Evolutionary conservation across 1,140 invertebrate genomes (phyloP), one percentile per base, ranked within the genome.

Genomic region (Ostrea denselamellosa): DNA sequence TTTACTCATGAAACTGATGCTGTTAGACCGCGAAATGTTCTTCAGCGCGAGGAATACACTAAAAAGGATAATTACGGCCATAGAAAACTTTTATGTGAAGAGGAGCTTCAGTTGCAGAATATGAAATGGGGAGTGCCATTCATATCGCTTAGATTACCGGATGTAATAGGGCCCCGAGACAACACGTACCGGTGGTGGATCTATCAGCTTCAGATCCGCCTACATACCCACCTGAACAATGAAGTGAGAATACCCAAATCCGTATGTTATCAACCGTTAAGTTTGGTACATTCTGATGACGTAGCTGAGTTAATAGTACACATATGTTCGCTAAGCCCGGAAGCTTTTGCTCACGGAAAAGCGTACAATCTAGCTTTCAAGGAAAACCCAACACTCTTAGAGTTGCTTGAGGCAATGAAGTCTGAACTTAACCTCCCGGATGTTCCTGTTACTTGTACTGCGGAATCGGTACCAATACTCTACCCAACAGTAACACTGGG

Each of bases 141-240:
- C 89, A 87, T 96, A 17, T 92, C 95, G 28, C 90, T 96, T 2
- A 91, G 95, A 44, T 91, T 96, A 68, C 95, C 95, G 0, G 95
- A 96, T 89, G 95, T 96, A 1, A 90, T 96, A 53, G 95, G 95
- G 44, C 94, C 95, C 54, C 88, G 95, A 44, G 95, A 96, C 88
- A 95, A 93, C 52, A 96, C 95, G 0, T 92, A 95, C 86, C 88
- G 95, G 8, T 95, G 93, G 92, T 96, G 95, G 95, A 93, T 95
- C 2, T 96, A 96, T 91, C 95, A 95, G 86, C 71, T 95, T 58
- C 96, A 95, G 95, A 91, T 96, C 34, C 90, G 94, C 89, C 93
- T 95, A 25, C 25, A 87, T 14, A 83, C 88, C 7, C 89, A 92
- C 90, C 88, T 93, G 19, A 89, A 93, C 22, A 91, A 91, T 84